Conservation (phyloP, 2,888 invertebrate genomes). For the Scelioninae gen. 1 region DNA sequence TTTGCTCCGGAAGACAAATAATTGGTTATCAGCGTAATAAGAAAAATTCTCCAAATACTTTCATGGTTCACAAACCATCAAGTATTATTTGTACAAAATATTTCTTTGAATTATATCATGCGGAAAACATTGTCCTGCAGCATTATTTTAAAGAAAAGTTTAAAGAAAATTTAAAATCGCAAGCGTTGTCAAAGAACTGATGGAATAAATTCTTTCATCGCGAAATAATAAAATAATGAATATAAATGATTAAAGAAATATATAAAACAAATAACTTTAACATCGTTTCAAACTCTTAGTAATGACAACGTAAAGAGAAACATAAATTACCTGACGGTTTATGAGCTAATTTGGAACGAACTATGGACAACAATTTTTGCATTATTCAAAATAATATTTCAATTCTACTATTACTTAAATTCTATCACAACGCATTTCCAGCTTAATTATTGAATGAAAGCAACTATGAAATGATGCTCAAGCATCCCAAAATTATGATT, state of each 20-base stretch:
- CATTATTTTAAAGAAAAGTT: constrained; percentile 4
- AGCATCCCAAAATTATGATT: constrained; percentile 13
- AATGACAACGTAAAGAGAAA: too few relatives aligned
- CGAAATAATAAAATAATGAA: too few relatives aligned
- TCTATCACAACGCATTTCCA: neutral
- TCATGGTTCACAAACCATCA: constrained; percentile 27
- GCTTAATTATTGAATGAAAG: constrained; percentile 1
- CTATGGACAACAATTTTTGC: neutral
- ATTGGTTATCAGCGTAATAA: constrained; percentile 30
- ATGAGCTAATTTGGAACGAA: too few relatives aligned
- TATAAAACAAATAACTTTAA: too few relatives aligned
- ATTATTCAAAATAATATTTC: neutral
- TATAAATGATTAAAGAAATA: too few relatives aligned
- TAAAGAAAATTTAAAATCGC: neutral
- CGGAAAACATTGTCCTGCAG: constrained; percentile 25
- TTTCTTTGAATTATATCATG: constrained; percentile 27
- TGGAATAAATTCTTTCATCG: too few relatives aligned
- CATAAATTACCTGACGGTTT: too few relatives aligned
- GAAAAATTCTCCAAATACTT: constrained; percentile 25
- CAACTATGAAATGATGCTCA: neutral
- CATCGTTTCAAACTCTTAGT: too few relatives aligned
- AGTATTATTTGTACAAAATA: constrained; percentile 27
- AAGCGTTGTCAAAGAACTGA: too few relatives aligned
- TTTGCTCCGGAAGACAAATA: constrained; percentile 11
- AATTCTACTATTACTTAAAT: neutral